Evolutionary conservation across 2,797 vertebrate genomes (phyloP).

Genomic region (Karalla daura): DNA sequence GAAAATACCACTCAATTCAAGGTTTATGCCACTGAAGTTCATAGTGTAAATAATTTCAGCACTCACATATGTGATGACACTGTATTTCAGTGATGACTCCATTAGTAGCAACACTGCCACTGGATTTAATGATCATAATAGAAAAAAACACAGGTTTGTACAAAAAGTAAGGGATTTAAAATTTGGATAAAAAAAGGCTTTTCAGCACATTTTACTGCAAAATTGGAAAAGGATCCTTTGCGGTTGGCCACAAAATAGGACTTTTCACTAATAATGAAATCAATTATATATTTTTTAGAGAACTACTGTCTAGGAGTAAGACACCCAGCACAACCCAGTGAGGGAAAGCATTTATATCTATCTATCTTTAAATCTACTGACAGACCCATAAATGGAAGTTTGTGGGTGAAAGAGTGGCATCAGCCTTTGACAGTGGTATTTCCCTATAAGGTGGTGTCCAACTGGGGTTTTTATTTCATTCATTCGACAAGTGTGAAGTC

Average conservation of each 20-base stretch:
- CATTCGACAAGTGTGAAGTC: slow-evolving; percentile 8
- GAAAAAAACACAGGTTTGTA: slow-evolving; percentile 1
- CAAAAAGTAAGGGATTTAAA: slow-evolving; percentile 1
- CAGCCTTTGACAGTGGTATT: slow-evolving; percentile 52
- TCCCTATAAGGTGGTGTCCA: slow-evolving; percentile 39
- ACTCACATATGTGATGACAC: background rate
- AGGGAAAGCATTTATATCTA: background rate
- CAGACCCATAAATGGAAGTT: background rate
- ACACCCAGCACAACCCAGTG: background rate
- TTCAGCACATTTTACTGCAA: background rate
- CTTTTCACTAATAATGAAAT: background rate
- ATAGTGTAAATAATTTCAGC: background rate
- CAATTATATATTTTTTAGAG: background rate
- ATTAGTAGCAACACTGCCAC: background rate
- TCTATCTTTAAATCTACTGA: background rate
- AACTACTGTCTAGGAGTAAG: slow-evolving; percentile 1
- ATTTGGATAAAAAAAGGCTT: slow-evolving; percentile 2
- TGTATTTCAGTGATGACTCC: slow-evolving; percentile 20
- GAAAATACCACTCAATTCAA: slow-evolving; percentile 45
- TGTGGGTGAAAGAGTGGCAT: slow-evolving; percentile 17
- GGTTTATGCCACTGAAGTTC: slow-evolving; percentile 9
- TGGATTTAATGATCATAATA: slow-evolving; percentile 27
- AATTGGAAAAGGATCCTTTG: background rate
- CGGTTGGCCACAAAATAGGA: slow-evolving; percentile 10
- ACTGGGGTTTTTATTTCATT: background rate